A percentile compares a stretch with the other conserved stretches of the same genome.
These are phyloP conservation scores for Pseudochaenichthys georgianus DNA, from an alignment of 2,797 vertebrate species.

Conservation along the genomic window DNA sequence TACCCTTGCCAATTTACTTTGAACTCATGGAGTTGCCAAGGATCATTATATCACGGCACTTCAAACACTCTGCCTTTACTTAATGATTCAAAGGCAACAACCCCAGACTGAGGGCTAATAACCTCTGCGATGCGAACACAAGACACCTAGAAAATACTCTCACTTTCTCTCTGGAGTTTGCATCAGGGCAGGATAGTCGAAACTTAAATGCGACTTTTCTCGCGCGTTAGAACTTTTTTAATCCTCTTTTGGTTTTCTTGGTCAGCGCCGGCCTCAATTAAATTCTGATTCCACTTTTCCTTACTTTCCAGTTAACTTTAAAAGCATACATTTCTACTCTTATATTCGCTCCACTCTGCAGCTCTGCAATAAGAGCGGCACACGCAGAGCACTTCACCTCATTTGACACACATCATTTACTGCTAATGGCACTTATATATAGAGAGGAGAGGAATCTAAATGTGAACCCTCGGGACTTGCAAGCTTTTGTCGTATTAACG, in stretches of 20 bases:
- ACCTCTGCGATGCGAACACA: constrained; percentile 73
- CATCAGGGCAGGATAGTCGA: constrained; percentile 5
- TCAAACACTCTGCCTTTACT: constrained; percentile 83
- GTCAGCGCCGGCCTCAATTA: constrained; percentile 24
- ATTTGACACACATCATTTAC: constrained; percentile 6
- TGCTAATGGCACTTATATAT: background rate
- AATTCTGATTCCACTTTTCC: constrained; percentile 28
- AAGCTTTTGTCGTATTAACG: background rate
- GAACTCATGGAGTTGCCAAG: constrained; percentile 84
- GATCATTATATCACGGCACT: constrained; percentile 86
- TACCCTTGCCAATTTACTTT: constrained; percentile 86
- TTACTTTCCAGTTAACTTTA: constrained; percentile 9
- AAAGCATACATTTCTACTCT: constrained; percentile 1
- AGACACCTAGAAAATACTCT: constrained; percentile 56
- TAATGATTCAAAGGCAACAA: constrained; percentile 85
- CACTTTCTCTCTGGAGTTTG: constrained; percentile 39
- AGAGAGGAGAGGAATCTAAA: background rate
- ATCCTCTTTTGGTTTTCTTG: background rate
- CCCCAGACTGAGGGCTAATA: constrained; percentile 78
- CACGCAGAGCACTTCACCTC: background rate
- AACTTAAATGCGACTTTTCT: constrained; percentile 31
- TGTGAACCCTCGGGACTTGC: background rate
- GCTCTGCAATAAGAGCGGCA: background rate
- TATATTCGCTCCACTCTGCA: background rate
- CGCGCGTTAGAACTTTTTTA: constrained; percentile 21